Evolutionary conservation across 2,888 invertebrate species (phyloP), one percentile per base, ranked within the genome.

Genomic region (Geotrupes spiniger): DNA sequence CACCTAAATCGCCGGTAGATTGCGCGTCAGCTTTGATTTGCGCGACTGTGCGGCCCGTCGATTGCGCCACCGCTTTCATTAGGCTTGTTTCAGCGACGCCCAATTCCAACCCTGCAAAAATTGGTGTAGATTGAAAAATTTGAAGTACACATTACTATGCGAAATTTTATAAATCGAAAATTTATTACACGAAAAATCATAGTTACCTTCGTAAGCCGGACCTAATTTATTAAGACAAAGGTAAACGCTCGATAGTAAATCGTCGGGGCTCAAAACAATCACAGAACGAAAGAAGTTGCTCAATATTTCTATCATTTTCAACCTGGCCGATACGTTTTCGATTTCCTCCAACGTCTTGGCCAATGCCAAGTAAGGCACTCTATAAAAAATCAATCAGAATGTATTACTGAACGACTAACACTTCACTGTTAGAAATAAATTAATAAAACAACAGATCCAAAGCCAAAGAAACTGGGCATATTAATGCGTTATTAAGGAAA

Each of bases 71-170:
- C 0, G 95, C 93, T 76, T 95, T 96, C 85, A 96, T 91, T 40
- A 99, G 76, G 56, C 89, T 88, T 0, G 88, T 89, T 66, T 99
- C 98, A 0, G 98, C 98, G 41, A 95, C 84, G n/a, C 98, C 98
- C 63, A 92, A 74, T 70, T 94, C 93, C 16, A 92, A 61, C 17
- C 82, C 81, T 81, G n/a, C n/a, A 47, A 10, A 53, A 44, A n/a
- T 15, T 29, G 16, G 21, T 21, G 3, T 21, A n/a, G n/a, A n/a
- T n/a, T n/a, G n/a, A n/a, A n/a, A n/a, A n/a, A n/a, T n/a, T 29
- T 8, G 11, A 5, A 29, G 29, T 11, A 29, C 1, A 4, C 1
- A 29, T 29, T 8, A 10, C 28, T n/a, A 28, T 11, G 4, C 12
- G 11, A 5, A 28, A n/a, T n/a, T n/a, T n/a, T n/a, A n/a, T n/a